Conservation (phyloP, 2,797 vertebrate species). For the Falco novaeseelandiae region DNA sequence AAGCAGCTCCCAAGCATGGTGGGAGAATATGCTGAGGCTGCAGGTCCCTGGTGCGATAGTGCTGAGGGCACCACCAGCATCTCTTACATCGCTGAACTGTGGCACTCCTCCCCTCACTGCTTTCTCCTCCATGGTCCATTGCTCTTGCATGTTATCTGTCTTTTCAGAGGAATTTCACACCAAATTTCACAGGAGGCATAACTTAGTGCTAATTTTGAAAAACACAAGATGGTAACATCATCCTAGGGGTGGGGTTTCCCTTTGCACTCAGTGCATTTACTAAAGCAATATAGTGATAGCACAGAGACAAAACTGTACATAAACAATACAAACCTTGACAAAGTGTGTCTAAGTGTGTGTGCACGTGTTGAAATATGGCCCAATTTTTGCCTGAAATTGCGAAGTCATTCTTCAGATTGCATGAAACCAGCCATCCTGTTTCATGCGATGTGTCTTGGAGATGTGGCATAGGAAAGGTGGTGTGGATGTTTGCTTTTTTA, state of each 20-base stretch:
- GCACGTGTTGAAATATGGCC: not conserved
- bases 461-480: not conserved
- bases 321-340: not conserved
- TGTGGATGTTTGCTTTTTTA: not conserved
- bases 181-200: not conserved
- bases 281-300: not conserved
- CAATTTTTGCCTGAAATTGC: not conserved
- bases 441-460: not conserved
- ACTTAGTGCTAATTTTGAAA: not conserved
- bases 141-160: not conserved
- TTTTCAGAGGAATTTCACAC: not conserved
- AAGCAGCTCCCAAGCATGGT: fast-evolving
- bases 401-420: not conserved
- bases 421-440: not conserved
- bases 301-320: not conserved
- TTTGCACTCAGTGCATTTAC: not conserved
- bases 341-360: not conserved
- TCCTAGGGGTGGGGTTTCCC: not conserved
- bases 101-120: not conserved
- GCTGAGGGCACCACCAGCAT: not conserved
- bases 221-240: not conserved
- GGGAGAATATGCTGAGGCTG: not conserved
- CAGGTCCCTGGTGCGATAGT: not conserved
- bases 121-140: not conserved
- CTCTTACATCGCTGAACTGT: fast-evolving